Conservation (phyloP, 2,797 vertebrate genomes). For the Aselliscus stoliczkanus region DNA sequence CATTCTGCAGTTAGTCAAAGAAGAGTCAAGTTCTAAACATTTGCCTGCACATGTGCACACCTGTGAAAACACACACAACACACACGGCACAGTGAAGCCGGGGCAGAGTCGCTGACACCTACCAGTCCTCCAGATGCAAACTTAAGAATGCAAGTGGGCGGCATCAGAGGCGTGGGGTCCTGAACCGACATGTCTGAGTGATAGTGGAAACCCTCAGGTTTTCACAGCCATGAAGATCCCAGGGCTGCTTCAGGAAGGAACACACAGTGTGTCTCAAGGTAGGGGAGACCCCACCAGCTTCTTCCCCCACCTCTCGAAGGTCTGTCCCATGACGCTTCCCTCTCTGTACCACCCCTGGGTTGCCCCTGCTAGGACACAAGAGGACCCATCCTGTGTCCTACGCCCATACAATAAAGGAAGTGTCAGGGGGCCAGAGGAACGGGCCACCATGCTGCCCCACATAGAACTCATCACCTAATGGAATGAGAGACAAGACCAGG, state of each 20-base stretch:
- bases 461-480: background rate
- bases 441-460: background rate
- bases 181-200: no score
- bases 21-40: no score
- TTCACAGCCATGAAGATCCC: fast-evolving
- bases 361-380: fast-evolving
- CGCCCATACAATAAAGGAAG: fast-evolving
- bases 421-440: no score
- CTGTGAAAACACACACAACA: fast-evolving
- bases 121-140: background rate
- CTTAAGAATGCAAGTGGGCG: background rate
- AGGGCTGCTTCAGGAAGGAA: background rate
- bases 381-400: fast-evolving
- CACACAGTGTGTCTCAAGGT: background rate
- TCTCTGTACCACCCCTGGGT: background rate
- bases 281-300: background rate
- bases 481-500: background rate
- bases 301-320: fast-evolving
- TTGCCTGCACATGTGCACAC: no score
- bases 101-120: no score
- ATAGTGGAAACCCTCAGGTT: background rate
- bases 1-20: background rate
- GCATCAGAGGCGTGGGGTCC: background rate
- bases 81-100: background rate
- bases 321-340: background rate